phyloP scores from a whole-genome alignment of 2,797 vertebrate genomes.

The Lemur catta region DNA sequence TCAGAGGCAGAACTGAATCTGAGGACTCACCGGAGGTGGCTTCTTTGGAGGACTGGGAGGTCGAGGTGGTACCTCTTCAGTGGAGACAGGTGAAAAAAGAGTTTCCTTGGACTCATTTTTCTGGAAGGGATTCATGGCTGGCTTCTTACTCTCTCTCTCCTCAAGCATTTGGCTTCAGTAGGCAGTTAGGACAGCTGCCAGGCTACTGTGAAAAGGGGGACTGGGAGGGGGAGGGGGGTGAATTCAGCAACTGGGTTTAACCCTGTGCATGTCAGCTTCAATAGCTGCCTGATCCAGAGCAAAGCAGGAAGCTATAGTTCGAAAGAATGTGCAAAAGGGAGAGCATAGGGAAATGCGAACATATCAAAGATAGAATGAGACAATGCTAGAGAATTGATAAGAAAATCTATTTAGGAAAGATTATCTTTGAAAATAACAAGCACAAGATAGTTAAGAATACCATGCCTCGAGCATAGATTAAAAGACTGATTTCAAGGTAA shows the following conservation, averaged over 20 bases:
- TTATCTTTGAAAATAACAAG: background rate
- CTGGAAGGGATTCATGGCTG: slow-evolving; percentile 84
- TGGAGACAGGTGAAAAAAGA: slow-evolving; percentile 83
- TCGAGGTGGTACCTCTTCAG: slow-evolving; percentile 80
- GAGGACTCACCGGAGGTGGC: slow-evolving; percentile 83
- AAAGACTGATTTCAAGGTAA: slow-evolving; percentile 26
- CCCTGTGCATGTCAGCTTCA: slow-evolving; percentile 64
- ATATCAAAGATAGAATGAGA: background rate
- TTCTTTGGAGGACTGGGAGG: slow-evolving; percentile 75
- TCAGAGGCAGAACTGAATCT: slow-evolving; percentile 40
- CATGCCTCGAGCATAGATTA: slow-evolving; percentile 9
- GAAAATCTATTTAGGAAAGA: background rate
- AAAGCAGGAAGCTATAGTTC: background rate
- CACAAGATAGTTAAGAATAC: slow-evolving; percentile 12
- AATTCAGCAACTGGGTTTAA: slow-evolving; percentile 69
- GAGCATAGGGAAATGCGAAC: background rate
- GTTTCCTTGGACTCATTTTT: slow-evolving; percentile 84
- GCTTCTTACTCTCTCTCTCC: slow-evolving; percentile 79
- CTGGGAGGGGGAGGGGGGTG: slow-evolving; percentile 42
- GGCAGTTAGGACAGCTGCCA: slow-evolving; percentile 86
- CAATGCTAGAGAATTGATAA: background rate
- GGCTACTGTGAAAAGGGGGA: slow-evolving; percentile 68
- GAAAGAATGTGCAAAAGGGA: slow-evolving; percentile 24
- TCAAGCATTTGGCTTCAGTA: slow-evolving; percentile 85
- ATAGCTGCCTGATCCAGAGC: background rate